Base-by-base conservation (phyloP, 2,888 invertebrate genomes). In the Dynastes hyllus region DNA sequence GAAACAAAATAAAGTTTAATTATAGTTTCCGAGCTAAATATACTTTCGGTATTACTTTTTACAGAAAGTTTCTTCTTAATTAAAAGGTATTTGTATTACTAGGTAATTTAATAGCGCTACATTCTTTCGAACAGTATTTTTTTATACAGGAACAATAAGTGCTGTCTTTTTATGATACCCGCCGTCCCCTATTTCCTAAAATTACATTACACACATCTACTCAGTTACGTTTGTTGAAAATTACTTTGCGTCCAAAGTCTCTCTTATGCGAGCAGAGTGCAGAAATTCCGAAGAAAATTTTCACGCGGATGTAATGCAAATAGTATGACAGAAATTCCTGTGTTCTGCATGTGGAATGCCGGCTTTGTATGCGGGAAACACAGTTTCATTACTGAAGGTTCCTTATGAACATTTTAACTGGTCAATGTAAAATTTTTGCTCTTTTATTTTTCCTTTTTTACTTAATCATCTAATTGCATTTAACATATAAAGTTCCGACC, bases 241-340 rank as follows among this genome's bases (percentile, higher is more conserved):
- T 65, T 32, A 65, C 37, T 29, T 65, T 37, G 65, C 11, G 29
- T 65, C 32, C 13, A 37, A 32, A 32, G 8, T 32, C n/a, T 29
- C n/a, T 29, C 29, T 37, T 32, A 9, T 65, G 37, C 6, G 65
- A 65, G n/a, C n/a, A 37, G 6, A 32, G 37, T n/a, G n/a, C 40
- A 37, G n/a, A 37, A 65, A 65, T 37, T 29, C 65, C 65, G 37
- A 65, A 29, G 65, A 9, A 22, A 65, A 37, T 65, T 65, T 65
- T 65, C 32, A n/a, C 65, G 65, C 32, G 65, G 29, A 65, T 32
- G 65, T 65, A 65, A 65, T 65, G 65, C 2, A 37, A 65, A 65
- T 65, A 65, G 37, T 8, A 29, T 65, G 37, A 32, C 32, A 65
- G 65, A 65, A 29, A 65, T 65, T 65, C 65, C 65, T 29, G 37